phyloP scores from a whole-genome alignment of 2,797 vertebrate species.

The Mormyrus proboscirostris region DNA sequence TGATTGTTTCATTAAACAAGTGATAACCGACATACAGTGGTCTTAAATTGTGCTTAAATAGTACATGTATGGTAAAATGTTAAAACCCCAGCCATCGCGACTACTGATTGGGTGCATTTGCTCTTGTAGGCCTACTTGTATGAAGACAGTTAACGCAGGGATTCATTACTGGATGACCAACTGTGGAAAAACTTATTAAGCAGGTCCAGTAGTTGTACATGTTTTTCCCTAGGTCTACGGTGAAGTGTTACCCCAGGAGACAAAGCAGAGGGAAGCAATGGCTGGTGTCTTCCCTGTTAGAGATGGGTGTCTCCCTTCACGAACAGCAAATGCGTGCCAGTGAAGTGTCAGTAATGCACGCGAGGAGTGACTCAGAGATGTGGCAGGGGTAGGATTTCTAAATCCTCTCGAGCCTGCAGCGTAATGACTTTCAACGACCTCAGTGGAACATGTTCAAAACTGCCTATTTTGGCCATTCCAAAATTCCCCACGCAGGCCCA shows the following conservation, averaged over 20 bases:
- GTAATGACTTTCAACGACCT: slow-evolving; percentile 7
- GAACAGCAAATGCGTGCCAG: neutral
- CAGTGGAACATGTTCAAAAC: neutral
- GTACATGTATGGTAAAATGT: neutral
- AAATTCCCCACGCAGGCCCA: neutral
- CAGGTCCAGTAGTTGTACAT: neutral
- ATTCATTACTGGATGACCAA: neutral
- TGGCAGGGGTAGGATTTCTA: neutral
- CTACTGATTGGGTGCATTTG: neutral
- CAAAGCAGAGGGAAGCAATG: neutral
- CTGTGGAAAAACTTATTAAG: neutral
- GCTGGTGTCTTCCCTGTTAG: neutral
- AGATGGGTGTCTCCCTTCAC: neutral
- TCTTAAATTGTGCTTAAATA: neutral
- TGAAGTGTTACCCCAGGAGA: neutral
- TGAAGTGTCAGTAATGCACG: neutral
- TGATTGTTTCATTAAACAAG: neutral
- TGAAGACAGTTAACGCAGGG: neutral
- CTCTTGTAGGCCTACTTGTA: neutral
- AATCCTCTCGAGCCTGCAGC: neutral
- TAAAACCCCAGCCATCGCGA: neutral
- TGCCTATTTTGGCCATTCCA: neutral
- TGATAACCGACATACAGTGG: neutral
- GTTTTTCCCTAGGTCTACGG: neutral
- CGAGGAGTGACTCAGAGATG: neutral